A percentile compares a stretch with the other conserved stretches of the same genome.
phyloP scores from a whole-genome alignment of 2,888 invertebrate genomes.

The Liopterus haemorrhoidalis region DNA sequence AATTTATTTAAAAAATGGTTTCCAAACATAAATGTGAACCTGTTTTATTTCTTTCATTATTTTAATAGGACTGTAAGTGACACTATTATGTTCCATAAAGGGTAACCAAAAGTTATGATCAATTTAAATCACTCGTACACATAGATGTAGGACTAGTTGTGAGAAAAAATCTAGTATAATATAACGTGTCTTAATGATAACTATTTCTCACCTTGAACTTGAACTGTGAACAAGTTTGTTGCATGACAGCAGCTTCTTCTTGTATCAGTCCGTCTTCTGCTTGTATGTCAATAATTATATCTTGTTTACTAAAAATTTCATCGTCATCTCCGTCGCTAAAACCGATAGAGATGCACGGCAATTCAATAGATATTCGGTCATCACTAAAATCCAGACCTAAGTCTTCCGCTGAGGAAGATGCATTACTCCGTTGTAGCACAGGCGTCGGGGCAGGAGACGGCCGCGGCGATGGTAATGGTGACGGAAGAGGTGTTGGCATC shows the following conservation, averaged over 20 bases:
- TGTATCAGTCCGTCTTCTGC: slow-evolving; percentile 45
- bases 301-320: slow-evolving; percentile 40
- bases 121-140: no score
- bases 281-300: slow-evolving; percentile 44
- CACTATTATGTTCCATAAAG: no score
- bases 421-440: slow-evolving; percentile 48
- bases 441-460: slow-evolving; percentile 64
- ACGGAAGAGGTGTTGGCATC: slow-evolving; percentile 69
- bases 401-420: slow-evolving; percentile 48
- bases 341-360: slow-evolving; percentile 44
- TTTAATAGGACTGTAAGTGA: no score
- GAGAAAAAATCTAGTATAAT: no score
- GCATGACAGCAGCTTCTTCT: slow-evolving; percentile 45
- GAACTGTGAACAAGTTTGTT: slow-evolving; percentile 33
- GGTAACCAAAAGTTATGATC: no score
- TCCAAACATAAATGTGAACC: no score
- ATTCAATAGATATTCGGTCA: slow-evolving; percentile 47
- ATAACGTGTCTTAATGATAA: background rate
- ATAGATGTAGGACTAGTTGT: no score
- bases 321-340: slow-evolving; percentile 42
- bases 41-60: no score
- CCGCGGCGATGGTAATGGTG: slow-evolving; percentile 60
- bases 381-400: slow-evolving; percentile 45
- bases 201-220: slow-evolving; percentile 16
- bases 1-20: no score